Percentiles rank a stretch among this genome's conserved stretches.
phyloP scores from a whole-genome alignment of 2,797 vertebrate genomes.

The Coregonus sp. region DNA sequence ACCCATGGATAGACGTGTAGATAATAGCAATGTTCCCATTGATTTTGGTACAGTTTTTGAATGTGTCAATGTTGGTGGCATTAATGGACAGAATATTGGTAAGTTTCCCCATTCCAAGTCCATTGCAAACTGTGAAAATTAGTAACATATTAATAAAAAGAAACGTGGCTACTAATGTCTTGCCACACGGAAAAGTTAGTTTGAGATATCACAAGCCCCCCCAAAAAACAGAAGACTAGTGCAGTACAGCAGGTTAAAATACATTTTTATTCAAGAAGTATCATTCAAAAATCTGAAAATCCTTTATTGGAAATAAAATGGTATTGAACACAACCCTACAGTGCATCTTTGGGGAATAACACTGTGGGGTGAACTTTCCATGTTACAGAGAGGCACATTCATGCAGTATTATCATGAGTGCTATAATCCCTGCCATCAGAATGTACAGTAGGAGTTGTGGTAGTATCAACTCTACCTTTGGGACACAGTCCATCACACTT shows the following conservation, averaged over 20 bases:
- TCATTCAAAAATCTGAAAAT: neutral
- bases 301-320: neutral
- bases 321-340: too few relatives aligned
- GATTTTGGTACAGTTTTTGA: conserved; percentile 94
- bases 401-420: neutral
- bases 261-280: neutral
- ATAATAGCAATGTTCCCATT: conserved; percentile 87
- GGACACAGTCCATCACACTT: conserved; percentile 92
- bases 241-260: neutral
- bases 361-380: neutral
- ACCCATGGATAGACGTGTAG: conserved; percentile 84
- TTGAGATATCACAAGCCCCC: neutral
- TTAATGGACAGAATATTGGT: conserved; percentile 83
- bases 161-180: neutral
- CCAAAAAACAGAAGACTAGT: neutral
- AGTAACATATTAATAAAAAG: neutral
- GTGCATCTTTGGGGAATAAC: too few relatives aligned
- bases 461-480: conserved; percentile 80
- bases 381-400: neutral
- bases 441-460: neutral
- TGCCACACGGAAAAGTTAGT: neutral
- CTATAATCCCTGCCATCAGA: conserved; percentile 9
- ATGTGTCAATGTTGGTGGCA: conserved; percentile 90
- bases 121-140: conserved; percentile 80
- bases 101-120: conserved; percentile 85